Percentiles rank a stretch among this genome's conserved stretches.
phyloP scores from a whole-genome alignment of 1,140 invertebrate species.

The Drosophila pectinifera region DNA sequence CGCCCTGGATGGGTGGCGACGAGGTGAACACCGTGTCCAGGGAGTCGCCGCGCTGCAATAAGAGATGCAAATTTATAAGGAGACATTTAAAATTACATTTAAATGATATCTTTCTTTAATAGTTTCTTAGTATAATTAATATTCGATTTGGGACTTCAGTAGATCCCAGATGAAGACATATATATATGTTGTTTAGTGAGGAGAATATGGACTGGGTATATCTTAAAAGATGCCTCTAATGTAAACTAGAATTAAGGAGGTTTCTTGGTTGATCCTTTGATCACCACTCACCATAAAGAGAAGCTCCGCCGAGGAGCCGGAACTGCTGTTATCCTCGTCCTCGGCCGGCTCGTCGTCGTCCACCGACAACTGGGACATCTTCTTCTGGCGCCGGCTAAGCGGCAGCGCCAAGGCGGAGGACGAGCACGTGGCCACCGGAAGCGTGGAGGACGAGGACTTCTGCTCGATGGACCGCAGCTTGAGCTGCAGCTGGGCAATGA shows the following conservation, averaged over 20 bases:
- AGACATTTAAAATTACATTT: not conserved
- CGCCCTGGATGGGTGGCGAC: conserved; percentile 85
- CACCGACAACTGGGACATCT: conserved; percentile 64
- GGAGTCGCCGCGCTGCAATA: conserved; percentile 86
- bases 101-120: not conserved
- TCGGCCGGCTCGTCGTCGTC: conserved; percentile 76
- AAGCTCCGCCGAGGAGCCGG: conserved; percentile 85
- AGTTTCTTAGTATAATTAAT: no score
- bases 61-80: no score
- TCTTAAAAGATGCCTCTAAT: no score
- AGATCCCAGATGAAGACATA: no score
- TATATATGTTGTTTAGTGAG: no score
- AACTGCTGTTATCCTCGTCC: conserved; percentile 81
- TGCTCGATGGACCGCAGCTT: conserved; percentile 72
- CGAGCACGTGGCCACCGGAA: not conserved
- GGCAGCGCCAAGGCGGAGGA: conserved; percentile 23
- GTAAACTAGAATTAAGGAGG: no score
- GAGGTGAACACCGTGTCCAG: conserved; percentile 87
- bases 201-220: no score
- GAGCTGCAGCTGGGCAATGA: conserved; percentile 90
- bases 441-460: conserved; percentile 25
- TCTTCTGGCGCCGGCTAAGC: conserved; percentile 47
- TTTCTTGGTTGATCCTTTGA: no score
- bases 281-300: conserved; percentile 85
- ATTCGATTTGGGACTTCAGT: no score